Evolutionary conservation across 1,140 invertebrate species (phyloP).

Genomic region (Papilio polytes): DNA sequence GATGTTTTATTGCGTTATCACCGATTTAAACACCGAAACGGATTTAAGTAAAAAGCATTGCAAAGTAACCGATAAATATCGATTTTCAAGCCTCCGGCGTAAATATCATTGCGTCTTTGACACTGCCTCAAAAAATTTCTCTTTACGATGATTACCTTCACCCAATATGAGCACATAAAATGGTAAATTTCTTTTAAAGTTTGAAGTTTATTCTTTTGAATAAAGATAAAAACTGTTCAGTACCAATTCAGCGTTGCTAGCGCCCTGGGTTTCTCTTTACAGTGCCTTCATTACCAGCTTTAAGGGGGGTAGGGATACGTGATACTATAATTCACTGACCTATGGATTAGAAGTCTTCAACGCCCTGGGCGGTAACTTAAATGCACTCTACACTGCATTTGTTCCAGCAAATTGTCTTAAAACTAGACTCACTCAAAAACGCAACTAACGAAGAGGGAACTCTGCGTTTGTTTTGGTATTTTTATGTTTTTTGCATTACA

Average conservation of each 20-base stretch:
- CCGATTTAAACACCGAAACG: background rate
- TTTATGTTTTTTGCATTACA: background rate
- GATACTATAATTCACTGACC: too few relatives aligned
- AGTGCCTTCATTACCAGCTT: too few relatives aligned
- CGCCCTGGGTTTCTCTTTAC: too few relatives aligned
- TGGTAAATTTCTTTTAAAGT: background rate
- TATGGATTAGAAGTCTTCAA: too few relatives aligned
- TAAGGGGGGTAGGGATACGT: too few relatives aligned
- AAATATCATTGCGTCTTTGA: conserved; percentile 30
- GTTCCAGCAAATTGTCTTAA: too few relatives aligned
- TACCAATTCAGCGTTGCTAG: too few relatives aligned
- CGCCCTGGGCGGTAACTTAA: too few relatives aligned
- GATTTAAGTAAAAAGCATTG: background rate
- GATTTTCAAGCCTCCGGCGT: conserved; percentile 4
- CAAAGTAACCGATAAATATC: conserved; percentile 13
- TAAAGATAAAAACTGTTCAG: background rate
- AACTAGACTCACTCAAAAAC: background rate
- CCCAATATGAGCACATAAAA: background rate
- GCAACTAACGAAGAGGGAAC: too few relatives aligned
- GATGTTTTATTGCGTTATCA: background rate
- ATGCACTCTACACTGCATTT: too few relatives aligned
- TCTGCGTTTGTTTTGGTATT: too few relatives aligned
- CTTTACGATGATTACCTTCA: background rate
- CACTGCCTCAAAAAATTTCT: background rate
- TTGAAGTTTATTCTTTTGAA: background rate